A percentile compares a stretch with the other conserved stretches of the same genome.
Conservation (phyloP, 2,888 invertebrate genomes). For the Drosophila aldrichi region DNA sequence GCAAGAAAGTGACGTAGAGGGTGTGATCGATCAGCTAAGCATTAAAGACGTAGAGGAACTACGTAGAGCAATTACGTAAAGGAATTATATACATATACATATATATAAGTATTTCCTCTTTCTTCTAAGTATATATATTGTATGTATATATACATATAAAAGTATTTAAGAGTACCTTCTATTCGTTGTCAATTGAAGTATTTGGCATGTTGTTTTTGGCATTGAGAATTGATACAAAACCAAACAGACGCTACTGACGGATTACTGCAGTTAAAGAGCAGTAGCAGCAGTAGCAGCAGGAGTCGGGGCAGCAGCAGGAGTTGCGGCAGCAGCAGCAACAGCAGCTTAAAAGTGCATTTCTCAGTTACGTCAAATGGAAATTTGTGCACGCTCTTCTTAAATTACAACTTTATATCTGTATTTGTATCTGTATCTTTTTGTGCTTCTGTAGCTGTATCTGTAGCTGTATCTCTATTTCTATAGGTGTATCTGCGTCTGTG, state of each 20-base stretch:
- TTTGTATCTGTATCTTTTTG: conserved; percentile 14
- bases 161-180: neutral
- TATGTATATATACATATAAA: too few species aligned
- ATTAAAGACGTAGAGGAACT: too few species aligned
- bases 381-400: conserved; percentile 73
- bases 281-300: conserved; percentile 39
- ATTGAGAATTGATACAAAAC: conserved; percentile 44
- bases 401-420: conserved; percentile 60
- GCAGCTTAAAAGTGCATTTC: conserved; percentile 79
- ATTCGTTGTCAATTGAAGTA: conserved; percentile 5
- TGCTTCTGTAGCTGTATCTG: conserved; percentile 10
- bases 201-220: conserved; percentile 2
- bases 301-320: conserved; percentile 44
- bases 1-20: too few species aligned
- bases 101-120: too few species aligned
- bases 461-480: conserved; percentile 14
- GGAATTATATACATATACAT: too few species aligned
- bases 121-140: too few species aligned
- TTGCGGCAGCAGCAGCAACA: conserved; percentile 48
- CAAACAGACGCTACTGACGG: conserved; percentile 57
- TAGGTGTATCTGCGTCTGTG: conserved; percentile 3
- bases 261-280: conserved; percentile 56
- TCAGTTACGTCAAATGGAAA: conserved; percentile 74
- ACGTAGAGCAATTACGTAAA: too few species aligned
- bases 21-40: too few species aligned